Evolutionary conservation across 2,888 invertebrate species (phyloP), one percentile per base, ranked within the genome.

Genomic region (Galerucella nymphaeae): DNA sequence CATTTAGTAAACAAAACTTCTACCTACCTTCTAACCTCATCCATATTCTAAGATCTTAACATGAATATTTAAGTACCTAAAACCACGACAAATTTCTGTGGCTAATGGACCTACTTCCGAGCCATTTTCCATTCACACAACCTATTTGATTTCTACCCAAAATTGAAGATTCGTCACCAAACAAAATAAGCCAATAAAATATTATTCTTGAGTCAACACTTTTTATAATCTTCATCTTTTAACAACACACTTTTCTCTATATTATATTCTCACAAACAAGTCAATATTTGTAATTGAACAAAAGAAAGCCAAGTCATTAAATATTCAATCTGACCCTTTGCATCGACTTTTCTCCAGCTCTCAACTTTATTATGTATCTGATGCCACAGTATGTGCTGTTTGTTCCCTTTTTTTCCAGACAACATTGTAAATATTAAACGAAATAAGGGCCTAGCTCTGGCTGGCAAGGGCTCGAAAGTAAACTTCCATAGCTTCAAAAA

Each of bases 381-480:
- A 71, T 73, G 73, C 63, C 73, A 67, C 73, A 71, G 50, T 63
- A 57, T 65, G 66, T 66, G 62, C 59, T 72, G 70, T 70, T 73
- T 70, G 61, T 66, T 69, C 68, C 48, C 61, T 66, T 74, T 66
- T 74, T 71, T 72, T 65, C 71, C 66, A 74, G 67, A 71, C 71
- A 75, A 77, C 76, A 74, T 78, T 79, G 80, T 80, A 79, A 80
- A 81, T 80, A 80, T 81, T 80, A 80, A 78, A 80, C 77, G 78
- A 79, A 77, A 79, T 78, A 76, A 78, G 78, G 79, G 78, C 76
- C 77, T 76, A 55, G 66, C 53, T 59, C 38, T 64, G 38, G 73
- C 75, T 74, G 77, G 66, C 70, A 70, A 65, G 72, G 72, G 70
- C 79, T 77, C 78, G 76, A 81, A 79, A 80, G 79, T 77, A 74